These are phyloP conservation scores for Ctenoplectra terminalis DNA, from an alignment of 1,140 invertebrate genomes.

Conservation along the genomic window DNA sequence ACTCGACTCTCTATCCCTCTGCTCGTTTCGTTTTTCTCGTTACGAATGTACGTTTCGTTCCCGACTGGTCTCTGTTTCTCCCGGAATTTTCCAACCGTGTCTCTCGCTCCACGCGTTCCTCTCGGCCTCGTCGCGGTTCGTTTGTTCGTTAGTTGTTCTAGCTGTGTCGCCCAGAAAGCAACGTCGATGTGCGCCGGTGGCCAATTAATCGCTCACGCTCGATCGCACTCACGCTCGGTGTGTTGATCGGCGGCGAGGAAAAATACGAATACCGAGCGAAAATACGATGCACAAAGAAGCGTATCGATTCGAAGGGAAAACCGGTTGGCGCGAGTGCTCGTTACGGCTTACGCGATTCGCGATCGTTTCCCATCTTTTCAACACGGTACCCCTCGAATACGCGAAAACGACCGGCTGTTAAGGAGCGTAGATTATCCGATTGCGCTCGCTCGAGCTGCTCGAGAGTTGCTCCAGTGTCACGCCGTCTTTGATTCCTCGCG, in stretches of 20 bases:
- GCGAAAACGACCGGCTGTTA: not conserved
- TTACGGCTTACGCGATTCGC: not conserved
- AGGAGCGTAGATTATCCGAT: not conserved
- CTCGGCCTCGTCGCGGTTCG: conserved; percentile 17
- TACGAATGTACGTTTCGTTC: not conserved
- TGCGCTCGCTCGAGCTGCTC: not conserved
- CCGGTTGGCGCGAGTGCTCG: conserved; percentile 1
- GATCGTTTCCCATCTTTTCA: conserved; percentile 6
- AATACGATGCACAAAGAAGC: conserved; percentile 11
- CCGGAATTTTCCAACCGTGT: not conserved
- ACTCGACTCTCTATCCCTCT: not conserved
- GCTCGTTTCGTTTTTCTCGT: conserved; percentile 7
- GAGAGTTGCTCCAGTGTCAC: not conserved
- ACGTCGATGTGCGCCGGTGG: conserved; percentile 23
- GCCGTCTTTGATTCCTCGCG: not conserved
- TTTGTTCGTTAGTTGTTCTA: conserved; percentile 42
- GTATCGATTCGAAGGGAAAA: conserved; percentile 19
- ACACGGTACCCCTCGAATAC: not conserved
- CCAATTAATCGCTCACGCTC: conserved; percentile 65
- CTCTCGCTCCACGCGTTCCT: not conserved
- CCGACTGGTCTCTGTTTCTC: not conserved
- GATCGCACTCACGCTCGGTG: conserved; percentile 35
- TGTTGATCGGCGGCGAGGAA: conserved; percentile 22
- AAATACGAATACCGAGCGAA: conserved; percentile 31
- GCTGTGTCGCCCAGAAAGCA: conserved; percentile 13